phyloP scores from a whole-genome alignment of 2,113 vertebrate genomes.

The Colistium nudipinnis region DNA sequence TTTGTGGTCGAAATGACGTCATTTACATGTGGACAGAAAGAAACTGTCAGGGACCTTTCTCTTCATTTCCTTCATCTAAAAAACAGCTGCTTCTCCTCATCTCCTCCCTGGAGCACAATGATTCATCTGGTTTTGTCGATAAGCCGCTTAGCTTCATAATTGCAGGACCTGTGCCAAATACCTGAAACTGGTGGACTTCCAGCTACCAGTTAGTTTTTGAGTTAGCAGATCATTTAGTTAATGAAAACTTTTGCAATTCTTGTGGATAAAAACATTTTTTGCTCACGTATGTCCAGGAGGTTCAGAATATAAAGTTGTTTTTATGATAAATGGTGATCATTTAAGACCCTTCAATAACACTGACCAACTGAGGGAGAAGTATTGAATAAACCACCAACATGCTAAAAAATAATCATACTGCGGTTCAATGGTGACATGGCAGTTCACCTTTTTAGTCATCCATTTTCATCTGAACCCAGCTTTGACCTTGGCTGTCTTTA shows the following conservation, averaged over 20 bases:
- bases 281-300: background rate
- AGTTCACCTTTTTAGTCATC: background rate
- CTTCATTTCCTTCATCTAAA: background rate
- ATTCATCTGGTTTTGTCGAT: background rate
- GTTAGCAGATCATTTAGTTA: background rate
- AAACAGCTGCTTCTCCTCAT: background rate
- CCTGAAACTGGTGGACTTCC: background rate
- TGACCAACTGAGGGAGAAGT: too few species aligned
- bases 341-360: too few species aligned
- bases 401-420: background rate
- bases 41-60: background rate
- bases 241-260: too few species aligned
- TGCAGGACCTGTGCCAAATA: slow-evolving; percentile 2
- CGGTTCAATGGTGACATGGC: background rate
- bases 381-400: background rate
- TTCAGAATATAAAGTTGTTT: background rate
- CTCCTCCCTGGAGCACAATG: background rate
- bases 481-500: slow-evolving; percentile 40
- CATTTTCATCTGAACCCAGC: background rate
- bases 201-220: background rate
- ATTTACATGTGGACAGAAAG: too few species aligned
- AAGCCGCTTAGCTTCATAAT: background rate
- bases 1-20: too few species aligned
- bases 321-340: too few species aligned
- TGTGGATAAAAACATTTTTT: background rate